Base-by-base conservation (phyloP, 2,888 invertebrate genomes). In the Nasonia oneida region DNA sequence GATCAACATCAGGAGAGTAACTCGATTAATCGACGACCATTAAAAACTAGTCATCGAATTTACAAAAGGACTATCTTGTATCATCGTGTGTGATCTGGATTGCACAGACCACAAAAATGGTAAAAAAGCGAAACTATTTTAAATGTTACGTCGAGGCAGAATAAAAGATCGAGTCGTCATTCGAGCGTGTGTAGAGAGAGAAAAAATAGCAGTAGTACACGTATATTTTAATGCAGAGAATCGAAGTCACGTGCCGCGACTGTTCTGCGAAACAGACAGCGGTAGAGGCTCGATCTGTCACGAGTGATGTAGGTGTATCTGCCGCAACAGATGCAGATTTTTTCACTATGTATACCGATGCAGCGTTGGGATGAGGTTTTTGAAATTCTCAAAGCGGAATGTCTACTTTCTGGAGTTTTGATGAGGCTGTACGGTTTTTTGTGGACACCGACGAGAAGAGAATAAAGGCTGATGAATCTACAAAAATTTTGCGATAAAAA, bases 201-300 rank as follows among this genome's bases (percentile, higher is more conserved):
- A 29, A 64, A 64, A 64, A 23, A 14, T 29, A 64, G 18, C 29
- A 64, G 29, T 64, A 6, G 6, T n/a, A 18, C 10, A 12, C 14
- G 23, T 14, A 6, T 33, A 29, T 33, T 67, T 67, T 67, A 14
- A 67, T 67, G 29, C 29, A 29, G 67, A 29, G 67, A 61, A 61
- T 61, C 57, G 12, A 29, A 61, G 61, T 64, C 67, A 67, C 67
- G 67, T 67, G 67, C 57, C n/a, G 8, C n/a, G 67, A 67, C 29
- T 67, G 15, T 64, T 64, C 64, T 64, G n/a, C 64, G 64, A 64
- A 64, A 57, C n/a, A 15, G n/a, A 15, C 29, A 29, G 53, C 53
- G 6, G 5, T 6, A 3, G 29, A n/a, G 29, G 33, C 29, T 29
- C 0, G 67, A 67, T 67, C 33, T 5, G 67, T 61, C 29, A 67